These are phyloP conservation scores for Arion vulgaris DNA, from an alignment of 1,140 invertebrate genomes.

Conservation along the genomic window DNA sequence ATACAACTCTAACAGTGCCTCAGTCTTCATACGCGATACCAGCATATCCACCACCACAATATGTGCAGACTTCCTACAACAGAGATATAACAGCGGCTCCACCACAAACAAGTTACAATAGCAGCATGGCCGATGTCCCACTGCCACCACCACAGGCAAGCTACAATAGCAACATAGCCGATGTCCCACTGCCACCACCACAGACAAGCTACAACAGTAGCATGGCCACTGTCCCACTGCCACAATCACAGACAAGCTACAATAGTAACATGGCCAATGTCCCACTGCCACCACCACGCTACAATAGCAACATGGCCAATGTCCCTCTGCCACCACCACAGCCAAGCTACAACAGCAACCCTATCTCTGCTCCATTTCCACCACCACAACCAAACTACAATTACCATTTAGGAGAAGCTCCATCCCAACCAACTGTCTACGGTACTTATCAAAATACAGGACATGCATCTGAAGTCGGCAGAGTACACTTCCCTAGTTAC, in stretches of 20 bases:
- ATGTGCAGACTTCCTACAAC: too few relatives aligned
- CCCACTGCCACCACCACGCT: background rate
- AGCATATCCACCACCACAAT: too few relatives aligned
- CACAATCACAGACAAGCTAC: background rate
- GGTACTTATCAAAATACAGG: background rate
- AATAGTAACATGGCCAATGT: background rate
- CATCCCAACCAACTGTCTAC: background rate
- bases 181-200: too few relatives aligned
- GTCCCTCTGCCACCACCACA: background rate
- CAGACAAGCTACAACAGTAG: too few relatives aligned
- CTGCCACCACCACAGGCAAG: too few relatives aligned
- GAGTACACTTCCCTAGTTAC: background rate
- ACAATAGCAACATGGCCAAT: too few relatives aligned
- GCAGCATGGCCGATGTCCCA: too few relatives aligned
- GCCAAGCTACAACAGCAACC: background rate
- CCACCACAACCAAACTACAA: background rate
- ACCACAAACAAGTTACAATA: too few relatives aligned
- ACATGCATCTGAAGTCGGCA: background rate
- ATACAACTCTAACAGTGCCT: too few relatives aligned
- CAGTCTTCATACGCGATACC: too few relatives aligned
- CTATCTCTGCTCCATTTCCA: background rate
- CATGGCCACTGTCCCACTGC: background rate
- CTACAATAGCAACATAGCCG: too few relatives aligned
- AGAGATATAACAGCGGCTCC: too few relatives aligned
- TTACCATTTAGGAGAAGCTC: background rate